A percentile compares a stretch with the other conserved stretches of the same genome.
Evolutionary conservation across 92 coral and sea anemone species (phyloP).

Genomic region (Palythoa grandis): DNA sequence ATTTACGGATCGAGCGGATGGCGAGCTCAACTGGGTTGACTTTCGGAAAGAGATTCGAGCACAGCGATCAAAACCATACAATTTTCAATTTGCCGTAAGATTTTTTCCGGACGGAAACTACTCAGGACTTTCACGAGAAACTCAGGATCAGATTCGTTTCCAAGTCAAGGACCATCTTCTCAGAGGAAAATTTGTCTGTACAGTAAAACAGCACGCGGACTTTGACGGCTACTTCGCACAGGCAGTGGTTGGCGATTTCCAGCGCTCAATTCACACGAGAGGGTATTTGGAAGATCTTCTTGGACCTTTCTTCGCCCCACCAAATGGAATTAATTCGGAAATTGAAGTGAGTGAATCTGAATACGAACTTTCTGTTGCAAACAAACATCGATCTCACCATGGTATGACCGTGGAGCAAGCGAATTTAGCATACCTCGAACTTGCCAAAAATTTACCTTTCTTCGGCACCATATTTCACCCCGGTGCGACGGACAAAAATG

Average conservation of each 20-base stretch:
- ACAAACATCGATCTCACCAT: conserved; percentile 71
- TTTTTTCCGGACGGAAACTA: conserved; percentile 73
- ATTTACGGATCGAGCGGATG: conserved; percentile 83
- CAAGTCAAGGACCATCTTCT: conserved; percentile 89
- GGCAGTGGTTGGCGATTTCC: conserved; percentile 83
- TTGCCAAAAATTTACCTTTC: conserved; percentile 68
- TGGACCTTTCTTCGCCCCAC: conserved; percentile 85
- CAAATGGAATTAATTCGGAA: conserved; percentile 90
- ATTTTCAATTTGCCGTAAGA: conserved; percentile 90
- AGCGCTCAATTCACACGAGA: conserved; percentile 71
- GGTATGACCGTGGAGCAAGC: conserved; percentile 85
- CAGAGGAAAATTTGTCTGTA: conserved; percentile 77
- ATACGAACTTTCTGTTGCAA: conserved; percentile 78
- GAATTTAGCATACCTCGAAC: conserved; percentile 68
- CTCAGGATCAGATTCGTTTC: conserved; percentile 69
- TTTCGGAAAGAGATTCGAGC: conserved; percentile 66
- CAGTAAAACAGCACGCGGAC: conserved; percentile 75
- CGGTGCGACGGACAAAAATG: conserved; percentile 82
- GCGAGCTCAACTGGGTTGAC: conserved; percentile 90
- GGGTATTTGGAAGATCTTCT: conserved; percentile 88
- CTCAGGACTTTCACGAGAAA: conserved; percentile 53
- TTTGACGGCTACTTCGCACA: conserved; percentile 92
- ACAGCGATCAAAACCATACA: conserved; percentile 84
- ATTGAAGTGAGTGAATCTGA: conserved; percentile 69
- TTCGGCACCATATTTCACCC: conserved; percentile 76